Evolutionary conservation across 2,113 vertebrate species (phyloP), one percentile per base, ranked within the genome.

Genomic region (Channa maculata): DNA sequence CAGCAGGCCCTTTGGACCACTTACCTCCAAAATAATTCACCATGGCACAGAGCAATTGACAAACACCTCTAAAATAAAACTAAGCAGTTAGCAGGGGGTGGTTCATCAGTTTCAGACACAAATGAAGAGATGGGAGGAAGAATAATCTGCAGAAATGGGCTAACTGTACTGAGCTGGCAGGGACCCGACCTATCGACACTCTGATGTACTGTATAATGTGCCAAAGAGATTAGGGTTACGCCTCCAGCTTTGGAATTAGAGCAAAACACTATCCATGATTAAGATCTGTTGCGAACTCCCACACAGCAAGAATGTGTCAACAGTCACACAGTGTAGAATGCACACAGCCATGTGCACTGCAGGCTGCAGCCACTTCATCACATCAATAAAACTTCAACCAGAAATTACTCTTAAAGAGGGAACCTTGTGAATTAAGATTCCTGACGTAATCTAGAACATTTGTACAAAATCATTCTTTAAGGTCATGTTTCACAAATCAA

Each of bases 141-240:
- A 71, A 53, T 34, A 91, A 91, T 83, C 86, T 85, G 78, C 58
- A 80, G 60, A 75, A 64, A 80, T 71, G 66, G 50, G 80, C 60
- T 52, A 68, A 55, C 51, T 66, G 66, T 66, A 38, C 68, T 38
- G 54, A 83, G 65, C 33, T 88, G 85, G 83, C 79, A 83, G 77
- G 13, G 55, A 59, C 61, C 54, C 6, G 57, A 77, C 50, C 69
- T 58, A 84, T 53, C 71, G 75, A 51, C 77, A 63, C 70, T 85
- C 68, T 75, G 79, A 84, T 84, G 89, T 81, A 80, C 80, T 58
- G 66, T 73, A 78, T 73, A 65, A 79, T 77, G 81, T 82, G 79
- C 79, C 79, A 85, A 73, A 83, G 75, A 88, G 81, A 92, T 92
- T 88, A 80, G 79, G 75, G 77, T 72, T 82, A 71, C 15, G 79